phyloP scores from a whole-genome alignment of 2,888 invertebrate genomes.

The Disparrhopalites patrizii region DNA sequence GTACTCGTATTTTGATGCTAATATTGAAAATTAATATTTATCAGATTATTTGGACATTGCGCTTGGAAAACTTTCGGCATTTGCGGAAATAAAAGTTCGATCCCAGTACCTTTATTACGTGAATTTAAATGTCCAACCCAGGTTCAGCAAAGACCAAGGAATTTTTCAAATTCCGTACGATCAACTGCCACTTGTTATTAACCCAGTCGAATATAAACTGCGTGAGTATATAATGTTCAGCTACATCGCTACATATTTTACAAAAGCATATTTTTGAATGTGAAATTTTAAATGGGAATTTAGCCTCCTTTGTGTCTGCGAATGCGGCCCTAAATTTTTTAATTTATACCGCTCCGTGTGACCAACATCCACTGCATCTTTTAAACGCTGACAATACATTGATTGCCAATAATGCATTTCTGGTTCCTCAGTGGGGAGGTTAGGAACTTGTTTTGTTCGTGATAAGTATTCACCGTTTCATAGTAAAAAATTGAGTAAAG shows the following conservation, averaged over 20 bases:
- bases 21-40: slow-evolving; percentile 1
- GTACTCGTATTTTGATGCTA: not conserved
- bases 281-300: slow-evolving; percentile 11
- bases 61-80: slow-evolving; percentile 63
- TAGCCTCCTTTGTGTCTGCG: slow-evolving; percentile 73
- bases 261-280: slow-evolving; percentile 3
- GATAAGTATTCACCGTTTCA: too few relatives aligned
- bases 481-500: not conserved
- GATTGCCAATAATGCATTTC: slow-evolving; percentile 43
- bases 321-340: slow-evolving; percentile 80
- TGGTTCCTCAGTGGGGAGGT: slow-evolving; percentile 48
- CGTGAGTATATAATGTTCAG: slow-evolving; percentile 49
- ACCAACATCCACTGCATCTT: slow-evolving; percentile 68
- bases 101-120: slow-evolving; percentile 84
- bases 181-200: slow-evolving; percentile 74
- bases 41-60: slow-evolving; percentile 75
- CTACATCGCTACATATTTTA: not conserved
- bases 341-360: slow-evolving; percentile 73
- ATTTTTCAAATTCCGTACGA: slow-evolving; percentile 65
- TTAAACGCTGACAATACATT: slow-evolving; percentile 56
- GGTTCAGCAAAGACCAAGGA: slow-evolving; percentile 54
- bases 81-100: slow-evolving; percentile 75
- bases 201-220: slow-evolving; percentile 79
- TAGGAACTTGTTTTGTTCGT: too few relatives aligned
- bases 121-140: slow-evolving; percentile 69